Evolutionary conservation across 2,888 invertebrate species (phyloP).

Genomic region (Hyppa rectilinea): DNA sequence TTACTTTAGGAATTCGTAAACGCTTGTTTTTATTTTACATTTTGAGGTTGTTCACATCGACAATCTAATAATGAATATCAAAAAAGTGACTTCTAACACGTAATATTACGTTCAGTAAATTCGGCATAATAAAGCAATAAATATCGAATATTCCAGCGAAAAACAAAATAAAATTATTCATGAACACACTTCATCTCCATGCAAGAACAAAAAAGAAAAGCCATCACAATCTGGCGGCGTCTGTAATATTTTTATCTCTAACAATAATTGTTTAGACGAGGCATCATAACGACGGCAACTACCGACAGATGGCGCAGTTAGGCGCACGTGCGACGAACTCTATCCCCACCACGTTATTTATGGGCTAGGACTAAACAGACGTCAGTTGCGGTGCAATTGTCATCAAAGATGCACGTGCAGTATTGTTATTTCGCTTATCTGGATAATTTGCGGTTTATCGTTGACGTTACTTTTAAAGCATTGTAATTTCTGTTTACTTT

Average conservation of each 20-base stretch:
- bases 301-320: slow-evolving; percentile 62
- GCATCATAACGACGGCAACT: slow-evolving; percentile 47
- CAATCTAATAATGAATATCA: slow-evolving; percentile 12
- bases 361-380: slow-evolving; percentile 22
- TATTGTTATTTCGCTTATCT: slow-evolving; percentile 3
- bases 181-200: slow-evolving; percentile 25
- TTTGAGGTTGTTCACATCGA: slow-evolving; percentile 12
- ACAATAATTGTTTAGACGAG: slow-evolving; percentile 59
- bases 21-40: slow-evolving; percentile 6
- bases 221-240: slow-evolving; percentile 42
- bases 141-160: slow-evolving; percentile 28
- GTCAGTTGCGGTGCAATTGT: slow-evolving; percentile 45
- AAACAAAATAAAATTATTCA: slow-evolving; percentile 49
- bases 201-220: slow-evolving; percentile 39
- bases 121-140: slow-evolving; percentile 18
- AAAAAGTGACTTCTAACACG: not conserved
- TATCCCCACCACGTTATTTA: slow-evolving; percentile 60
- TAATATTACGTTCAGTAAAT: not conserved
- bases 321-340: slow-evolving; percentile 57
- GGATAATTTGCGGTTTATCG: not conserved
- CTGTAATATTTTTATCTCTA: slow-evolving; percentile 54
- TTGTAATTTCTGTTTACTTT: not conserved
- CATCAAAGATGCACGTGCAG: slow-evolving; percentile 8
- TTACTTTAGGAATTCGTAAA: not conserved
- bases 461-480: not conserved